A percentile compares a stretch with the other conserved stretches of the same genome.
Conservation (phyloP, 2,888 invertebrate genomes). For the Galeopsomyia nigrocyanea region DNA sequence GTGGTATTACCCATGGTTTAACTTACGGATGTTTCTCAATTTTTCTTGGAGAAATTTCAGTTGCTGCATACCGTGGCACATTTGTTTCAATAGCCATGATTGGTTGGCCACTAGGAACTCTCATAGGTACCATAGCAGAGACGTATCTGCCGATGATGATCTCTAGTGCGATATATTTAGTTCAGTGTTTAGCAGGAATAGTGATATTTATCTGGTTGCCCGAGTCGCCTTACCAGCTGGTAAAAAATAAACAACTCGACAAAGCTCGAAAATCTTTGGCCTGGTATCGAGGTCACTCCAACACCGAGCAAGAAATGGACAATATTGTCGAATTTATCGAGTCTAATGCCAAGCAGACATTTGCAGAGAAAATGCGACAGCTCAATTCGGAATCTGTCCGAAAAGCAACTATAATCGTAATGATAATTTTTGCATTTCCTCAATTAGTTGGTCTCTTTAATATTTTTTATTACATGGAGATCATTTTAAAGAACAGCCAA, state of each 20-base stretch:
- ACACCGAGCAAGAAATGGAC: constrained; percentile 51
- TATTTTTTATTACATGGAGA: constrained; percentile 61
- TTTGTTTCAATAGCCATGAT: constrained; percentile 56
- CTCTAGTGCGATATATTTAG: constrained; percentile 57
- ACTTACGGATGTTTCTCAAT: constrained; percentile 54
- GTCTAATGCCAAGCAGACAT: constrained; percentile 43
- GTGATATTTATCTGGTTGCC: constrained; percentile 56
- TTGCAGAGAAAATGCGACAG: background rate
- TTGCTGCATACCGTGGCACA: constrained; percentile 55
- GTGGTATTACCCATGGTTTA: constrained; percentile 54
- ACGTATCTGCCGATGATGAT: constrained; percentile 54
- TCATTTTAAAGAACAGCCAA: constrained; percentile 54
- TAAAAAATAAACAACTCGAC: constrained; percentile 2
- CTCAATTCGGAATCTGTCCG: constrained; percentile 39
- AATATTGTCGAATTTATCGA: constrained; percentile 13
- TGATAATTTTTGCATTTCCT: constrained; percentile 55
- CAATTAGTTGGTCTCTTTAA: constrained; percentile 59
- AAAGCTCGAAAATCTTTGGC: constrained; percentile 13
- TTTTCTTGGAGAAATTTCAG: constrained; percentile 58
- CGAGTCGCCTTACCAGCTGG: constrained; percentile 57
- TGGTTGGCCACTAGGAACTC: constrained; percentile 56
- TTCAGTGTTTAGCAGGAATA: constrained; percentile 52
- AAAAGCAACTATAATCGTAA: constrained; percentile 53
- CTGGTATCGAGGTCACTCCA: constrained; percentile 4
- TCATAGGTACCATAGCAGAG: constrained; percentile 60